Evolutionary conservation across 2,113 vertebrate species (phyloP).

Genomic region (Noctilio leporinus): DNA sequence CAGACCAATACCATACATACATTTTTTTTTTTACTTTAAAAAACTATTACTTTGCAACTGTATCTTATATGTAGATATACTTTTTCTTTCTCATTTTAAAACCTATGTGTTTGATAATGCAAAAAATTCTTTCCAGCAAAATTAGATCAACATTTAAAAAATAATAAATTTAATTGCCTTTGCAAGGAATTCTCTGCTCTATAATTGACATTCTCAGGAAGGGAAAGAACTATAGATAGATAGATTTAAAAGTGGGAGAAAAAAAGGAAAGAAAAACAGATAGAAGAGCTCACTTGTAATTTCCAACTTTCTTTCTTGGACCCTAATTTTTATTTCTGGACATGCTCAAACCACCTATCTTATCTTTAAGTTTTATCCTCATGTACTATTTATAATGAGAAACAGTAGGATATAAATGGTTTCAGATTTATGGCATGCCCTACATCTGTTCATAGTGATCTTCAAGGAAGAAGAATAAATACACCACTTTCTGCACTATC

Average conservation of each 20-base stretch:
- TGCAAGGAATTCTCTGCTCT: neutral
- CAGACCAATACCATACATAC: neutral
- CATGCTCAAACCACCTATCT: neutral
- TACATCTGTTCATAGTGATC: conserved; percentile 17
- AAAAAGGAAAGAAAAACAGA: neutral
- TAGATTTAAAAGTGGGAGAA: neutral
- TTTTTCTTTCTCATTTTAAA: neutral
- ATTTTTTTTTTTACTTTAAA: neutral
- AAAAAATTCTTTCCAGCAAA: neutral
- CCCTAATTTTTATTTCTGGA: neutral
- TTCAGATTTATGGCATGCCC: neutral
- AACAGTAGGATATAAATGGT: neutral
- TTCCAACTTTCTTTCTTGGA: neutral
- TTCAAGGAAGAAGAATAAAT: conserved; percentile 19
- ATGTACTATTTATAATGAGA: neutral
- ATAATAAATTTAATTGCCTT: neutral
- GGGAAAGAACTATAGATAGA: neutral
- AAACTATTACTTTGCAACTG: neutral
- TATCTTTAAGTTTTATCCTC: neutral
- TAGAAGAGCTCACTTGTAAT: neutral
- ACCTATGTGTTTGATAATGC: neutral
- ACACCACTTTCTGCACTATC: neutral
- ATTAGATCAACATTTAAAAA: neutral
- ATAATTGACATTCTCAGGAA: conserved; percentile 23
- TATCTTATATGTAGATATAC: neutral